A percentile compares a stretch with the other conserved stretches of the same genome.
Evolutionary conservation across 2,888 invertebrate species (phyloP).

Genomic region (Megastigmus dorsalis): DNA sequence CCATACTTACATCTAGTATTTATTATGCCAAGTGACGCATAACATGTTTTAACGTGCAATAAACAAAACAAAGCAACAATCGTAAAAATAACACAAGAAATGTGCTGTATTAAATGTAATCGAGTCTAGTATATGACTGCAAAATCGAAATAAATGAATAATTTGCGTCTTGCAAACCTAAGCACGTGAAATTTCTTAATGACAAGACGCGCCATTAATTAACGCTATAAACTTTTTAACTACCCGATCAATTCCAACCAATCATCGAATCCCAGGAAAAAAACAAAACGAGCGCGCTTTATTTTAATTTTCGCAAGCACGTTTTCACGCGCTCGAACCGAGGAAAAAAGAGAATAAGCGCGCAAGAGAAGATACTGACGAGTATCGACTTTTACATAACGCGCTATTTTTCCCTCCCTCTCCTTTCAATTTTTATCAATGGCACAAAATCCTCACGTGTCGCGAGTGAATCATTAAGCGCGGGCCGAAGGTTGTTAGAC

Average conservation of each 20-base stretch:
- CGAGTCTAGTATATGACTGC: background rate
- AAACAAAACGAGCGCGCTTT: background rate
- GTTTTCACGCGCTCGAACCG: background rate
- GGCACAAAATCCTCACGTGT: conserved; percentile 15
- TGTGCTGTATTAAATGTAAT: background rate
- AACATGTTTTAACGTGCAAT: background rate
- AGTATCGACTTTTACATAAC: conserved; percentile 2
- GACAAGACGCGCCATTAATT: background rate
- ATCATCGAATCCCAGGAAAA: no score
- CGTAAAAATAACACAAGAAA: background rate
- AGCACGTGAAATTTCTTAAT: no score
- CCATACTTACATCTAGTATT: no score
- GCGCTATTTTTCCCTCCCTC: background rate
- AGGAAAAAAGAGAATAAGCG: background rate
- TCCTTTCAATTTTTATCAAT: conserved; percentile 42
- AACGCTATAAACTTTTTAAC: background rate
- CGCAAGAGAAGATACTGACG: no score
- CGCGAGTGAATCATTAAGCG: conserved; percentile 30
- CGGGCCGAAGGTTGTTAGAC: conserved; percentile 32
- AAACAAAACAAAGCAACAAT: background rate
- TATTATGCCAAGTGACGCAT: no score
- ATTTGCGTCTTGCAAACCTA: background rate
- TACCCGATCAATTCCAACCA: no score
- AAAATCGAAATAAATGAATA: background rate
- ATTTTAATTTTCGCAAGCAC: background rate